Percentiles rank a stretch among this genome's conserved stretches.
phyloP scores from a whole-genome alignment of 2,113 vertebrate genomes.

The Spea bombifrons region DNA sequence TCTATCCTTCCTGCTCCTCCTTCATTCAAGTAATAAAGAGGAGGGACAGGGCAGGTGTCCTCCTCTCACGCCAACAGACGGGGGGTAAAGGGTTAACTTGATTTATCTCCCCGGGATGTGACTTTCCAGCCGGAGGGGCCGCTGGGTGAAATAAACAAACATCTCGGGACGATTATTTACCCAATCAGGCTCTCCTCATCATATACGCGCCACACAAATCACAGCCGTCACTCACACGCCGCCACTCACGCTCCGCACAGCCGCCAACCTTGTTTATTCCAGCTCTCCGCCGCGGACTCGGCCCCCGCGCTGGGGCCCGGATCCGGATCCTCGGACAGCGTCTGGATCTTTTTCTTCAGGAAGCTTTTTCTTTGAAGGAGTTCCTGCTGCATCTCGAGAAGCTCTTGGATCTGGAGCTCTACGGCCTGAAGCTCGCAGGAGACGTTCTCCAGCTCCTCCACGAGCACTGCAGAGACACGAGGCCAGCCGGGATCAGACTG shows the following conservation, averaged over 20 bases:
- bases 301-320: conserved; percentile 59
- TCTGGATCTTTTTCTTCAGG: conserved; percentile 71
- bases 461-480: conserved; percentile 63
- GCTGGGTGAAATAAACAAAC: too few relatives aligned
- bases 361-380: conserved; percentile 71
- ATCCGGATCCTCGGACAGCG: conserved; percentile 60
- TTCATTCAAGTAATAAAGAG: too few relatives aligned
- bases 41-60: too few relatives aligned
- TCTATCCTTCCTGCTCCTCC: too few relatives aligned
- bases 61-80: too few relatives aligned
- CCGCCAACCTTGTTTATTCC: conserved; percentile 75
- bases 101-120: too few relatives aligned
- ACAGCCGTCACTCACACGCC: neutral
- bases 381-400: conserved; percentile 78
- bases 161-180: neutral
- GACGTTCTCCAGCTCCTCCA: conserved; percentile 75
- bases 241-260: neutral
- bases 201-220: neutral
- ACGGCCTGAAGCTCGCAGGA: conserved; percentile 79
- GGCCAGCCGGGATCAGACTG: too few relatives aligned
- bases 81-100: too few relatives aligned
- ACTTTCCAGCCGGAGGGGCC: too few relatives aligned
- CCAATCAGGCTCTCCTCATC: neutral
- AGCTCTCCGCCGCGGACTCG: conserved; percentile 58
- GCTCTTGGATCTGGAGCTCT: conserved; percentile 82